Evolutionary conservation across 2,113 vertebrate genomes (phyloP).

Genomic region (Petaurus breviceps): DNA sequence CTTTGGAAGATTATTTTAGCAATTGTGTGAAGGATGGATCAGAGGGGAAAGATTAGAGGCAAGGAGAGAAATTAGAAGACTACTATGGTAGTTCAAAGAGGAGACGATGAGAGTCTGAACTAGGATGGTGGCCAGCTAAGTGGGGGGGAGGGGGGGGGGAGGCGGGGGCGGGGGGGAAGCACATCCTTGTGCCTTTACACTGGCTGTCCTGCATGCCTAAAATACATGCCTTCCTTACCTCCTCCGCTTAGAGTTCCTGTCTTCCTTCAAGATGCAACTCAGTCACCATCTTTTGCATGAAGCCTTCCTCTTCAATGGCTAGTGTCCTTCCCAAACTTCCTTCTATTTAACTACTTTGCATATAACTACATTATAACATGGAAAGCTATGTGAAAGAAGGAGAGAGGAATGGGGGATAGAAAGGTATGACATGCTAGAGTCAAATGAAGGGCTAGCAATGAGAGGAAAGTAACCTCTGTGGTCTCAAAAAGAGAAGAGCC

Average conservation of each 20-base stretch:
- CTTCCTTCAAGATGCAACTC: neutral
- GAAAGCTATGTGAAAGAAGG: neutral
- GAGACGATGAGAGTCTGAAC: neutral
- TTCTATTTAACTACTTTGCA: neutral
- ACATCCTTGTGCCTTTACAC: neutral
- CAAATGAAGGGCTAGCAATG: neutral
- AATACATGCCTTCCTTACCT: neutral
- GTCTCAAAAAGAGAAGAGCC: neutral
- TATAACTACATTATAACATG: neutral
- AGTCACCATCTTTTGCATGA: neutral
- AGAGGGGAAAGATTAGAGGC: neutral
- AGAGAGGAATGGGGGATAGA: neutral
- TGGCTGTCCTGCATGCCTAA: neutral
- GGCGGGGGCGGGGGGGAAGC: neutral
- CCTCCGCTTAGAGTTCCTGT: neutral
- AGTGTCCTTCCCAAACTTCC: neutral
- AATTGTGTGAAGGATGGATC: neutral
- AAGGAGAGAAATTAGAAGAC: neutral
- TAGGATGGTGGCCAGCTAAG: neutral
- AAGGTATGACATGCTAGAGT: neutral
- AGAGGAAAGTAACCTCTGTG: neutral
- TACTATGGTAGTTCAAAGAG: neutral
- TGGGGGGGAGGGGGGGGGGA: neutral
- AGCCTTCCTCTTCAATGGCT: neutral
- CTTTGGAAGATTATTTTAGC: neutral